Conservation (phyloP, 2,113 vertebrate genomes). For the Tor tambroides region DNA sequence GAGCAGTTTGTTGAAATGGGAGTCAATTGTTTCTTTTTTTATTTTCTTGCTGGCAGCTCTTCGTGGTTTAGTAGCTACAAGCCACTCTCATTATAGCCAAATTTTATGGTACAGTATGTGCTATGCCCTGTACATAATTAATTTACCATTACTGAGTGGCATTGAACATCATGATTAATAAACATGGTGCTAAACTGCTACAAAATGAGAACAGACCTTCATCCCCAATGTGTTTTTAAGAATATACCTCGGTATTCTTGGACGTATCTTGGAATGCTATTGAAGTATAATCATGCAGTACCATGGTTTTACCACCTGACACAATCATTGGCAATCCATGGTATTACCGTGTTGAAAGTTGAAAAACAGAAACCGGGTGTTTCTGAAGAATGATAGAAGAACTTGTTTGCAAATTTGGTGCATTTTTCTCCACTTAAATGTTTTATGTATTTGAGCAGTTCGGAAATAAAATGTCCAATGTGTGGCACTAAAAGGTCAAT, state of each 20-base stretch:
- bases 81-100: not conserved
- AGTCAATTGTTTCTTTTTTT: conserved; percentile 33
- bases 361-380: not conserved
- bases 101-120: not conserved
- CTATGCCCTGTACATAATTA: not conserved
- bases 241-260: not conserved
- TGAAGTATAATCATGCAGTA: not conserved
- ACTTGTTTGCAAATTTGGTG: not conserved
- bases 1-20: conserved; percentile 24
- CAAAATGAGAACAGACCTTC: not conserved
- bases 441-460: not conserved
- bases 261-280: not conserved
- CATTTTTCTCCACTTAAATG: not conserved
- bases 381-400: not conserved
- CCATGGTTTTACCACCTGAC: not conserved
- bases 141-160: not conserved
- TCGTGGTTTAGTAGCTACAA: not conserved
- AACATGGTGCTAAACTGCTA: not conserved
- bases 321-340: not conserved
- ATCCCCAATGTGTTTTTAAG: not conserved
- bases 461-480: not conserved
- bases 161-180: not conserved
- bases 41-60: not conserved
- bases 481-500: too few species aligned
- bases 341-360: not conserved